Conservation (phyloP, 2,797 vertebrate species). For the Leptatherina wallacei region DNA sequence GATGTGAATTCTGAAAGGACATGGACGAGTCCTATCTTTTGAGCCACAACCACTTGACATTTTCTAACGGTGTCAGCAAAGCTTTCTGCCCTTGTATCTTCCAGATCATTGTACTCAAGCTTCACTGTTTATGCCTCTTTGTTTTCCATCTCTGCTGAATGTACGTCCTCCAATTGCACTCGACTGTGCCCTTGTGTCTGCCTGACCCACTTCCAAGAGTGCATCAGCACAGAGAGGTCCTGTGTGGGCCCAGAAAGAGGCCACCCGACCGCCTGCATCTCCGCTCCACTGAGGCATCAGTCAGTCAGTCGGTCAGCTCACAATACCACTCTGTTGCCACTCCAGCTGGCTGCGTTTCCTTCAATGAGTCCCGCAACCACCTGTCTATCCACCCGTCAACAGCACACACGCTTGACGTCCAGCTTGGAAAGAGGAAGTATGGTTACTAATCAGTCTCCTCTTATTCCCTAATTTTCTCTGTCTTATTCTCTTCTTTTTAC, state of each 20-base stretch:
- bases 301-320: conserved; percentile 63
- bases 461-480: conserved; percentile 38
- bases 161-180: conserved; percentile 33
- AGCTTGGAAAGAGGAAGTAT: conserved; percentile 28
- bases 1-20: background rate
- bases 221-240: conserved; percentile 59
- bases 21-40: background rate
- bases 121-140: conserved; percentile 53
- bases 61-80: conserved; percentile 32
- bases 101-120: conserved; percentile 41
- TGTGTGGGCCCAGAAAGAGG: conserved; percentile 72
- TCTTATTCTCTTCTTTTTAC: conserved; percentile 34
- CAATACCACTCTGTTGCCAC: conserved; percentile 75
- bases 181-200: conserved; percentile 56
- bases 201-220: conserved; percentile 77
- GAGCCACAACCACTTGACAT: conserved; percentile 9
- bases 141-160: conserved; percentile 38
- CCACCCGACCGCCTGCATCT: conserved; percentile 59
- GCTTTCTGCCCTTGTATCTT: conserved; percentile 23
- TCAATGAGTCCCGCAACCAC: conserved; percentile 48
- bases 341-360: conserved; percentile 71
- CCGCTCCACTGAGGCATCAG: conserved; percentile 63
- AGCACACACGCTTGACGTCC: conserved; percentile 59
- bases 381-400: conserved; percentile 51
- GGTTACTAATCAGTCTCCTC: conserved; percentile 58